These are phyloP conservation scores for Pipistrellus kuhlii DNA, from an alignment of 2,797 vertebrate species.

Conservation along the genomic window DNA sequence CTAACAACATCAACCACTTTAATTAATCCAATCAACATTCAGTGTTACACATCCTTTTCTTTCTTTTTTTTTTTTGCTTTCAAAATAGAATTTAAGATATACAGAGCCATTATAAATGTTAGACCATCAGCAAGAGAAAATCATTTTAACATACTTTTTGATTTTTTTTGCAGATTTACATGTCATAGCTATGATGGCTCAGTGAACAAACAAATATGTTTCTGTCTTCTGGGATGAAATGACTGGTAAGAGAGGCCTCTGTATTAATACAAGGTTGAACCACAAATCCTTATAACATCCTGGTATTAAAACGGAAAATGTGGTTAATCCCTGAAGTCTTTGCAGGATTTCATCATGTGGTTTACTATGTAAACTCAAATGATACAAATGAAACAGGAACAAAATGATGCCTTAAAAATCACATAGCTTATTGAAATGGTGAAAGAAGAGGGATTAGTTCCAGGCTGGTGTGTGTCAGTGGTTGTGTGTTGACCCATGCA, in stretches of 20 bases:
- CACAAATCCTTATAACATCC: not conserved
- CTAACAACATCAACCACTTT: not conserved
- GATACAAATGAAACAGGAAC: conserved; percentile 29
- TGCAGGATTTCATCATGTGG: conserved; percentile 29
- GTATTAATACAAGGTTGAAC: conserved; percentile 65
- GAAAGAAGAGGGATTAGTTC: not conserved
- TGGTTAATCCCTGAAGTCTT: conserved; percentile 44
- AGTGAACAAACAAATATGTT: conserved; percentile 64
- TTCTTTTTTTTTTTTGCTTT: not conserved
- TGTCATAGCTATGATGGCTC: conserved; percentile 35
- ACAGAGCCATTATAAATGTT: conserved; percentile 11
- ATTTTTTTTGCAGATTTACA: conserved; percentile 20
- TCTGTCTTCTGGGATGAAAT: conserved; percentile 52
- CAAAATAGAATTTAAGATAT: conserved; percentile 38
- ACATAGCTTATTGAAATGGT: not conserved
- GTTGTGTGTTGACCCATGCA: too few relatives aligned
- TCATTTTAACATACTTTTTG: conserved; percentile 44
- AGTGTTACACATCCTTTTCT: not conserved
- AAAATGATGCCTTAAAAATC: conserved; percentile 46
- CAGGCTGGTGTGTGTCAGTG: too few relatives aligned
- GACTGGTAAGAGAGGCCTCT: conserved; percentile 28
- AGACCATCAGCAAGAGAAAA: conserved; percentile 27
- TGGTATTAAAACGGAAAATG: conserved; percentile 50
- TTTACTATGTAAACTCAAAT: conserved; percentile 49
- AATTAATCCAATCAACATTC: not conserved